Conservation (phyloP, 2,888 invertebrate species). For the Eupeodes latifasciatus region DNA sequence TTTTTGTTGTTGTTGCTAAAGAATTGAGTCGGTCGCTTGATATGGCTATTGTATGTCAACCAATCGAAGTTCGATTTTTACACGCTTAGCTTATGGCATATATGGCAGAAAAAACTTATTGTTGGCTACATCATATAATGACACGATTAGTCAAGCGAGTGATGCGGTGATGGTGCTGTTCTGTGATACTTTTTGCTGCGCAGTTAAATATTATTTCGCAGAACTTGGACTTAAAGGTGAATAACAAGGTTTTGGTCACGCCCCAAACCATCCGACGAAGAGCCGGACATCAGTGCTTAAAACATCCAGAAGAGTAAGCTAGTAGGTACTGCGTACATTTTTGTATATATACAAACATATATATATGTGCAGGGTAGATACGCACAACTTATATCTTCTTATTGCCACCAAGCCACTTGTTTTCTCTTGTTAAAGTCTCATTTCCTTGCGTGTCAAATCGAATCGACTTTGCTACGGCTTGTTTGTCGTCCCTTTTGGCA, state of each 20-base stretch:
- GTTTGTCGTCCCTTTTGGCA: conserved; percentile 57
- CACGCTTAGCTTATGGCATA: conserved; percentile 44
- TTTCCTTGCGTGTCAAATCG: conserved; percentile 67
- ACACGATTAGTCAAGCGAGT: conserved; percentile 63
- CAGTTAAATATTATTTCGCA: conserved; percentile 37
- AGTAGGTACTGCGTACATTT: not conserved
- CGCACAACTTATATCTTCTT: conserved; percentile 41
- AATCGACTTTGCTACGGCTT: conserved; percentile 53
- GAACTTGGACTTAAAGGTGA: conserved; percentile 56
- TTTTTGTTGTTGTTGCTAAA: not conserved
- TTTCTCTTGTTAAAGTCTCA: conserved; percentile 54
- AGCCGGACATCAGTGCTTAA: not conserved
- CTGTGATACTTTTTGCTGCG: not conserved
- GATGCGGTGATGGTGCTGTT: conserved; percentile 13
- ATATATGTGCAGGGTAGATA: conserved; percentile 7
- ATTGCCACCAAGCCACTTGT: conserved; percentile 4
- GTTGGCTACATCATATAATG: conserved; percentile 67
- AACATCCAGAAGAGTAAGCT: not conserved
- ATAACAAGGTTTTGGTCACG: conserved; percentile 71
- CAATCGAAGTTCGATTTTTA: conserved; percentile 56
- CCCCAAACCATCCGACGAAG: conserved; percentile 35
- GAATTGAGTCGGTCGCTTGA: no score
- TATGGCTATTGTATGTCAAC: conserved; percentile 35
- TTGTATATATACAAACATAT: no score
- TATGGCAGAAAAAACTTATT: conserved; percentile 41